A percentile compares a stretch with the other conserved stretches of the same genome.
phyloP scores from a whole-genome alignment of 2,113 vertebrate genomes.

The Amphiprion ocellaris region DNA sequence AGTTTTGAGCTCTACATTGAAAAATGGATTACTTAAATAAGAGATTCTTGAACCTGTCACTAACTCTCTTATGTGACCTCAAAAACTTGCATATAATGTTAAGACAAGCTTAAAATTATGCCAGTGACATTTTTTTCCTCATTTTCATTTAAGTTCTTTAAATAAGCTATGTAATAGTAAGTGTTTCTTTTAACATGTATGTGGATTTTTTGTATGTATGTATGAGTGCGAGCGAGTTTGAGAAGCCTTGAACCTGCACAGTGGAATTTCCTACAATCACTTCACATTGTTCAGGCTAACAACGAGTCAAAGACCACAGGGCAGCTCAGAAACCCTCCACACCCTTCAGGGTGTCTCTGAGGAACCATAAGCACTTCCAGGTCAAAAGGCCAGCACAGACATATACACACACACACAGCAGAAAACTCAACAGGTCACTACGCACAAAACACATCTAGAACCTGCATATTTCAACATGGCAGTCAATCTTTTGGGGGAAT shows the following conservation, averaged over 20 bases:
- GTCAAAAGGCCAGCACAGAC: constrained; percentile 56
- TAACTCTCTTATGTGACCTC: too few relatives aligned
- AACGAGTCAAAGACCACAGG: constrained; percentile 46
- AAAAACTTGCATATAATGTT: too few relatives aligned
- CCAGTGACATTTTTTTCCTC: too few relatives aligned
- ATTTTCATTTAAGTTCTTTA: too few relatives aligned
- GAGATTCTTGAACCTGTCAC: too few relatives aligned
- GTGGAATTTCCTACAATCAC: constrained; percentile 69
- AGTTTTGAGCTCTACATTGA: too few relatives aligned
- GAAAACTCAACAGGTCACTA: constrained; percentile 28
- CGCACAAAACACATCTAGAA: not conserved
- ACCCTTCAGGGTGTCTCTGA: constrained; percentile 67
- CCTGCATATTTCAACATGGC: not conserved
- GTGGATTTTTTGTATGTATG: constrained; percentile 11
- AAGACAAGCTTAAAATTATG: too few relatives aligned
- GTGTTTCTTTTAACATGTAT: not conserved
- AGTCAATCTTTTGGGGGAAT: not conserved
- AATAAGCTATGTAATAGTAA: not conserved
- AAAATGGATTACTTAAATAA: too few relatives aligned
- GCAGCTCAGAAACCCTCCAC: constrained; percentile 43
- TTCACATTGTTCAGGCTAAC: constrained; percentile 68
- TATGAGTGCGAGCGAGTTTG: constrained; percentile 15
- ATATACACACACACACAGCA: constrained; percentile 4
- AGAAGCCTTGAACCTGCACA: constrained; percentile 52
- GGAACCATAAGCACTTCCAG: constrained; percentile 64